Evolutionary conservation across 2,113 vertebrate genomes (phyloP).

Genomic region (Suricata suricatta): DNA sequence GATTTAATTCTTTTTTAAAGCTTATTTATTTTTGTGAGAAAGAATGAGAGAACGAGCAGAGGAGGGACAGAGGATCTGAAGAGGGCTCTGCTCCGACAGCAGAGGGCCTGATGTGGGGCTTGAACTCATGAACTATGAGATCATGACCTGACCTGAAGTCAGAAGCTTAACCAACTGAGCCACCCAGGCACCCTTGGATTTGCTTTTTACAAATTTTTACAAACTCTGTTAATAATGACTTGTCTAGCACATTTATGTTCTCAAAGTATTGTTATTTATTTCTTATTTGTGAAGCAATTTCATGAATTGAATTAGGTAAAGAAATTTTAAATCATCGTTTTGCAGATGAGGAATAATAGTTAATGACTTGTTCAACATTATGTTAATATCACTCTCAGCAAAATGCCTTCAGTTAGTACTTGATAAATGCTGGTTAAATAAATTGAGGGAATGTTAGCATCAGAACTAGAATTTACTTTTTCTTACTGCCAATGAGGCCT

Average conservation of each 20-base stretch:
- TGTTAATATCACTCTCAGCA: not conserved
- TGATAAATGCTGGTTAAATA: not conserved
- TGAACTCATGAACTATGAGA: too few species aligned
- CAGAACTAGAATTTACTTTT: slow-evolving; percentile 18
- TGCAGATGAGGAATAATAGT: not conserved
- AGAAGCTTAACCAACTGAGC: too few species aligned
- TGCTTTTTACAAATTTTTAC: not conserved
- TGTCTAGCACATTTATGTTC: not conserved
- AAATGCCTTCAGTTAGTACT: not conserved
- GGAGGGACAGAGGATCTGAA: too few species aligned
- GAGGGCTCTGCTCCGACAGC: too few species aligned
- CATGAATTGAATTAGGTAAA: not conserved
- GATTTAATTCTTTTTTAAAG: not conserved
- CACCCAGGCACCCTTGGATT: not conserved
- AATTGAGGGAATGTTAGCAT: not conserved
- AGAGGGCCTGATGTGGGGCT: too few species aligned
- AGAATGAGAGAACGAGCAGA: too few species aligned
- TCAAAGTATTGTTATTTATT: not conserved
- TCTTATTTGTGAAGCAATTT: slow-evolving; percentile 22
- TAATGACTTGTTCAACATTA: not conserved
- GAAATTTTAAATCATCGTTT: not conserved
- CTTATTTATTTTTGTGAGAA: too few species aligned
- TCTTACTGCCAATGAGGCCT: not conserved
- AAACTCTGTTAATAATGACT: not conserved
- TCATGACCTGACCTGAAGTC: too few species aligned